phyloP scores from a whole-genome alignment of 2,888 invertebrate species.

The Cyclophora albipunctata region DNA sequence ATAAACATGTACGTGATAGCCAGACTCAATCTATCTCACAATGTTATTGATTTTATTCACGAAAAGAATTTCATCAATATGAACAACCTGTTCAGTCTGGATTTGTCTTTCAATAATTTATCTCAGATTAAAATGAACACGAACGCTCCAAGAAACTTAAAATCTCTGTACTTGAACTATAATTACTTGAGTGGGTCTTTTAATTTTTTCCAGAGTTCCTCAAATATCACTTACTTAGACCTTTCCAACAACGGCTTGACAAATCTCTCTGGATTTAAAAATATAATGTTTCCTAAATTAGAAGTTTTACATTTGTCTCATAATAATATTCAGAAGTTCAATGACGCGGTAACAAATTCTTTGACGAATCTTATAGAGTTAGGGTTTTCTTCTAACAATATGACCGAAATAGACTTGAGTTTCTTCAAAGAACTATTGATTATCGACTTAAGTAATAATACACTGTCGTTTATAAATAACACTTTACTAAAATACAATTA shows the following conservation, averaged over 20 bases:
- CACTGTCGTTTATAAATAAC: slow-evolving; percentile 32
- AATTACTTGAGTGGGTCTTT: slow-evolving; percentile 38
- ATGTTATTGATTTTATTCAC: slow-evolving; percentile 38
- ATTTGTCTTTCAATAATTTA: slow-evolving; percentile 49
- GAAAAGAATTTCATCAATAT: slow-evolving; percentile 42
- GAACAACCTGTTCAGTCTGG: slow-evolving; percentile 50
- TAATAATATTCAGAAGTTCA: slow-evolving; percentile 46
- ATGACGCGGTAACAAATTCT: slow-evolving; percentile 38
- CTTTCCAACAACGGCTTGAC: slow-evolving; percentile 41
- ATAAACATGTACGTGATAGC: slow-evolving; percentile 44
- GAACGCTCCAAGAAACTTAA: slow-evolving; percentile 33
- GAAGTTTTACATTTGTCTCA: slow-evolving; percentile 38
- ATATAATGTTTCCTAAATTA: slow-evolving; percentile 32
- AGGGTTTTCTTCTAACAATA: slow-evolving; percentile 39
- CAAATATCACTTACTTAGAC: slow-evolving; percentile 38
- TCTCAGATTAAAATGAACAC: slow-evolving; percentile 29
- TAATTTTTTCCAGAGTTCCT: slow-evolving; percentile 26
- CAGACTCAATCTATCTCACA: slow-evolving; percentile 50
- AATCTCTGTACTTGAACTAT: slow-evolving; percentile 45
- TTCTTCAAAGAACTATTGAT: slow-evolving; percentile 41
- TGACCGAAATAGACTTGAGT: slow-evolving; percentile 41
- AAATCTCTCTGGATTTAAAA: slow-evolving; percentile 23
- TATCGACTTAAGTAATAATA: slow-evolving; percentile 47
- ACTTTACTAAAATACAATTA: slow-evolving; percentile 39
- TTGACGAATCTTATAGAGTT: slow-evolving; percentile 39